These are phyloP conservation scores for Oegoconia quadripuncta DNA, from an alignment of 2,888 invertebrate species.

Conservation along the genomic window DNA sequence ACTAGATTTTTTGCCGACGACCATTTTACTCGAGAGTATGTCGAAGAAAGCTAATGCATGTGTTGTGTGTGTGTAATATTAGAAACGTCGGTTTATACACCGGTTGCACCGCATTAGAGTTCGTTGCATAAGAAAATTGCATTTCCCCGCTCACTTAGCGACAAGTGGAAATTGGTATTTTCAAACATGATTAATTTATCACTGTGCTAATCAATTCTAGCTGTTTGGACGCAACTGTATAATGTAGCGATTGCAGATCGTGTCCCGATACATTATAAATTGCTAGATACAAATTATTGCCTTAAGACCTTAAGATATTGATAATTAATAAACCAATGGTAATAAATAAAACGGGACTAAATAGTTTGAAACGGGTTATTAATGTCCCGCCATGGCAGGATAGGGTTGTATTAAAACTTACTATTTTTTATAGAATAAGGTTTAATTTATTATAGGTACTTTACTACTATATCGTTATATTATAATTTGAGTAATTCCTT, in stretches of 20 bases:
- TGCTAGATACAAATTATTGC: background rate
- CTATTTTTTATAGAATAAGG: too few species aligned
- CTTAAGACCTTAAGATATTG: background rate
- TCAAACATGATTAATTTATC: conserved; percentile 20
- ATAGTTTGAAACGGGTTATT: too few species aligned
- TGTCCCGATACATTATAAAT: background rate
- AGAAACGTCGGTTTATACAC: conserved; percentile 65
- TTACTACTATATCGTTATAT: too few species aligned
- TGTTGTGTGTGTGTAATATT: conserved; percentile 74
- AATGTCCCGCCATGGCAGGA: too few species aligned
- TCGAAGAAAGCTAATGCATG: conserved; percentile 75
- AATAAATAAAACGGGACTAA: too few species aligned
- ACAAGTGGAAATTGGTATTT: conserved; percentile 30
- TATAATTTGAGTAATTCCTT: too few species aligned
- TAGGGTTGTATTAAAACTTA: too few species aligned
- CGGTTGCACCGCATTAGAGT: conserved; percentile 63
- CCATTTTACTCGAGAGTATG: conserved; percentile 70
- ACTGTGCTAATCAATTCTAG: conserved; percentile 3
- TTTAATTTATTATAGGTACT: too few species aligned
- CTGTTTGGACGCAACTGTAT: conserved; percentile 2
- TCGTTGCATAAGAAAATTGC: conserved; percentile 75
- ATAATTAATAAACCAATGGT: background rate
- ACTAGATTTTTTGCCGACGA: conserved; percentile 57
- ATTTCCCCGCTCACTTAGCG: conserved; percentile 48
- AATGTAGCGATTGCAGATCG: background rate